Conservation (phyloP, 2,797 vertebrate species). For the Premnoplex brunnescens region DNA sequence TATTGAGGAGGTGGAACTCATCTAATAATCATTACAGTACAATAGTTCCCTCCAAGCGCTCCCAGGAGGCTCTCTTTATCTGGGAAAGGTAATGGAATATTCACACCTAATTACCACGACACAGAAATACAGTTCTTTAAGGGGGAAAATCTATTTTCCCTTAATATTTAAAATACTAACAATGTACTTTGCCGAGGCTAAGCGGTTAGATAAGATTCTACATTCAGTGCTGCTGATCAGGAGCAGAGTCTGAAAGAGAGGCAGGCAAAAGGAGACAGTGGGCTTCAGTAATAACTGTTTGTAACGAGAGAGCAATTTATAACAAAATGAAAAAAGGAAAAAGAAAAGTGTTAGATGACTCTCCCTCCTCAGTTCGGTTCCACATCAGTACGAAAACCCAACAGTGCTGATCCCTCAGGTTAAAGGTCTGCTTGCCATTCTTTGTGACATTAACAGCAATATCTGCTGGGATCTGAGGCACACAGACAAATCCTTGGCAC, state of each 20-base stretch:
- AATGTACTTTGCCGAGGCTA: background rate
- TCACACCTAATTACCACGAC: slow-evolving; percentile 21
- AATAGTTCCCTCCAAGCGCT: background rate
- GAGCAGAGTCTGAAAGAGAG: background rate
- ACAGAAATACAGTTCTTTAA: slow-evolving; percentile 36
- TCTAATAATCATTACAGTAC: background rate
- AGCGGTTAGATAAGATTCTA: background rate
- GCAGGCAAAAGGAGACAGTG: background rate
- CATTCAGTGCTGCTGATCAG: background rate
- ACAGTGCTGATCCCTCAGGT: background rate
- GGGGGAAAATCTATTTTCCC: slow-evolving; percentile 10
- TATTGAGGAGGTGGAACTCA: slow-evolving; percentile 7
- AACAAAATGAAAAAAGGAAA: background rate
- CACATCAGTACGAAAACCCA: background rate
- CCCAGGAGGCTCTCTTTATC: slow-evolving; percentile 21
- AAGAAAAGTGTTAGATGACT: rapidly evolving
- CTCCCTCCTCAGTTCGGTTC: background rate
- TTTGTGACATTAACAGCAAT: background rate
- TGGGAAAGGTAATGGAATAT: slow-evolving; percentile 18
- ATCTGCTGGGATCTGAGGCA: background rate
- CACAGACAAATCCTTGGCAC: rapidly evolving
- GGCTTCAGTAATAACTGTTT: background rate
- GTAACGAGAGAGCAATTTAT: background rate
- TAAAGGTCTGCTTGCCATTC: background rate
- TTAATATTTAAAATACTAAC: slow-evolving; percentile 27